Conservation (phyloP, 1,140 invertebrate species). For the Aricia agestis region DNA sequence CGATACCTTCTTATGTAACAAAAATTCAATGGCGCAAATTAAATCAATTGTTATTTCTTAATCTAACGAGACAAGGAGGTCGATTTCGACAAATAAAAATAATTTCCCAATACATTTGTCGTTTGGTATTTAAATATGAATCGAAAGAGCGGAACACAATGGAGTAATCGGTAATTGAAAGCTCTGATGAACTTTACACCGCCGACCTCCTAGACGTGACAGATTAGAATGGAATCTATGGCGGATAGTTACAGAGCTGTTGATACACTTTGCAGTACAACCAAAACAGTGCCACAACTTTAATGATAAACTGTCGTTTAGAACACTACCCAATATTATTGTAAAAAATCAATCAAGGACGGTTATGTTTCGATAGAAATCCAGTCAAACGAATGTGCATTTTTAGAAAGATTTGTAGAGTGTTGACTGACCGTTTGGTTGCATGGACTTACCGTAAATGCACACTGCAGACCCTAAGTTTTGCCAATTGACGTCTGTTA, state of each 20-base stretch:
- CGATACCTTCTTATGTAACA: neutral
- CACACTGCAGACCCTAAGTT: no score
- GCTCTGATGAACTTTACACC: slow-evolving; percentile 75
- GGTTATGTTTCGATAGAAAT: no score
- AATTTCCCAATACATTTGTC: slow-evolving; percentile 71
- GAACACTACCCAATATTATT: no score
- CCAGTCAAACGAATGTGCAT: no score
- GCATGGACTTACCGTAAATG: no score
- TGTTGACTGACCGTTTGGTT: no score
- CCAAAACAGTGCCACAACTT: neutral
- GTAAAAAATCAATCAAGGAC: no score
- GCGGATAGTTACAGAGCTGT: slow-evolving; percentile 46
- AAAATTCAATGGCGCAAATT: neutral
- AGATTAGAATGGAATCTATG: slow-evolving; percentile 71
- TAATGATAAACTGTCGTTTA: no score
- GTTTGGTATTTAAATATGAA: slow-evolving; percentile 75
- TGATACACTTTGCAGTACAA: neutral
- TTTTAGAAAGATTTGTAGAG: no score
- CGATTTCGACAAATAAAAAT: slow-evolving; percentile 59
- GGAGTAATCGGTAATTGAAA: slow-evolving; percentile 75
- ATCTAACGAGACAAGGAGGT: slow-evolving; percentile 40
- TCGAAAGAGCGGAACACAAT: slow-evolving; percentile 74
- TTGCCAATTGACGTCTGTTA: no score
- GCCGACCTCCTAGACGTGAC: slow-evolving; percentile 72
- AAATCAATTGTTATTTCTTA: slow-evolving; percentile 8